Evolutionary conservation across 2,888 invertebrate genomes (phyloP).

Genomic region (Ctenicera cuprea): DNA sequence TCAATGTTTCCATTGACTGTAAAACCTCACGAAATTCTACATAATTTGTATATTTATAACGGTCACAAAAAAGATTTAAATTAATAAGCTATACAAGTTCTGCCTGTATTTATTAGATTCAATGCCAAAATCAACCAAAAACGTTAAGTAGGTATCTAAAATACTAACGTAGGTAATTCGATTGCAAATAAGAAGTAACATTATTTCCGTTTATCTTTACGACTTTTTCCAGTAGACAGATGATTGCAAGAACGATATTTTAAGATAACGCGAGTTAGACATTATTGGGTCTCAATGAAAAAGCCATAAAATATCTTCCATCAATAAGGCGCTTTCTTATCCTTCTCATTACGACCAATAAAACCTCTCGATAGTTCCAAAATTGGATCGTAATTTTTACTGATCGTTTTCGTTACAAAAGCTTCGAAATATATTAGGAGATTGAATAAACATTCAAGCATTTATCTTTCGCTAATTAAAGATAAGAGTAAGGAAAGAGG

Average conservation of each 20-base stretch:
- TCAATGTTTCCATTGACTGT: no score
- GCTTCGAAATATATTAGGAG: not conserved
- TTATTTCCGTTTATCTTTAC: not conserved
- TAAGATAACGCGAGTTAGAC: conserved; percentile 12
- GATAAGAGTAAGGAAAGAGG: not conserved
- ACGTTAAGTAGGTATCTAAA: no score
- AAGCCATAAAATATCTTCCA: conserved; percentile 27
- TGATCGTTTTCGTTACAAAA: not conserved
- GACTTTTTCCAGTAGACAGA: not conserved
- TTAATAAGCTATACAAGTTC: no score
- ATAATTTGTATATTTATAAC: no score
- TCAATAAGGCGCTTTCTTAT: conserved; percentile 24
- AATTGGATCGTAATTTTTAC: conserved; percentile 26
- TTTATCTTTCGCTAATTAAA: conserved; percentile 4
- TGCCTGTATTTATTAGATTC: no score
- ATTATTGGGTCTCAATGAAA: conserved; percentile 29
- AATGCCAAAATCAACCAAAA: no score
- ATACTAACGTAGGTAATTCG: no score
- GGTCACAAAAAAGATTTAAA: no score
- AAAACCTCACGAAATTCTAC: no score
- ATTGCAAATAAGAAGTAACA: no score
- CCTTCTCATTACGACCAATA: conserved; percentile 33
- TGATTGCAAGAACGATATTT: conserved; percentile 19
- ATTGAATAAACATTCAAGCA: not conserved
- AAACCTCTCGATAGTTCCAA: conserved; percentile 20